Evolutionary conservation across 53 echinoderm and acorn worm genomes (phyloP).

Genomic region (Apostichopus leukothele): DNA sequence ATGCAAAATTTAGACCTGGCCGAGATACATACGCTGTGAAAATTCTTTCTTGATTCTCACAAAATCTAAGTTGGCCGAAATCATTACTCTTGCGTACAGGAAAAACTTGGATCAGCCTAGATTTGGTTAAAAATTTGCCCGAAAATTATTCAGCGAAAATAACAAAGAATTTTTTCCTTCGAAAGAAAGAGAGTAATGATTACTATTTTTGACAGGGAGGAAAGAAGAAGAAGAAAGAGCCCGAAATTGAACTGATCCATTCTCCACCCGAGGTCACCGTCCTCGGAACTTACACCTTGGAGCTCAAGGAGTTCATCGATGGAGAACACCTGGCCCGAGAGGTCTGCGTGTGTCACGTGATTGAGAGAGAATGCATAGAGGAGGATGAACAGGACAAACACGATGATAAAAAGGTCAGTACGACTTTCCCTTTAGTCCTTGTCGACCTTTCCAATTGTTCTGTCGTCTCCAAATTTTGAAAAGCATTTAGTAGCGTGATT

Average conservation of each 20-base stretch:
- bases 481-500: too few species aligned
- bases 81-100: background rate
- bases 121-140: too few species aligned
- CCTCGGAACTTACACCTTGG: constrained; percentile 74
- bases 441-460: background rate
- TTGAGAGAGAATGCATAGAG: constrained; percentile 53
- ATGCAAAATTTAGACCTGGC: too few species aligned
- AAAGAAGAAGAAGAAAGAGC: constrained; percentile 99
- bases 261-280: constrained; percentile 77
- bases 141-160: too few species aligned
- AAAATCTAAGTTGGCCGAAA: too few species aligned
- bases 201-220: constrained; percentile 23
- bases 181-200: constrained; percentile 49
- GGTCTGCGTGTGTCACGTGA: constrained; percentile 68
- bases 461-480: too few species aligned
- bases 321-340: constrained; percentile 76
- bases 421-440: background rate
- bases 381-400: constrained; percentile 61
- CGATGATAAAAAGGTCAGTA: constrained; percentile 77
- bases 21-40: too few species aligned
- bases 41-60: too few species aligned
- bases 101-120: background rate
- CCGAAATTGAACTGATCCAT: constrained; percentile 82
- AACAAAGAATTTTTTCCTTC: background rate
- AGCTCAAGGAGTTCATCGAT: constrained; percentile 64